phyloP scores from a whole-genome alignment of 2,797 vertebrate genomes.

The Cirrhinus molitorella region DNA sequence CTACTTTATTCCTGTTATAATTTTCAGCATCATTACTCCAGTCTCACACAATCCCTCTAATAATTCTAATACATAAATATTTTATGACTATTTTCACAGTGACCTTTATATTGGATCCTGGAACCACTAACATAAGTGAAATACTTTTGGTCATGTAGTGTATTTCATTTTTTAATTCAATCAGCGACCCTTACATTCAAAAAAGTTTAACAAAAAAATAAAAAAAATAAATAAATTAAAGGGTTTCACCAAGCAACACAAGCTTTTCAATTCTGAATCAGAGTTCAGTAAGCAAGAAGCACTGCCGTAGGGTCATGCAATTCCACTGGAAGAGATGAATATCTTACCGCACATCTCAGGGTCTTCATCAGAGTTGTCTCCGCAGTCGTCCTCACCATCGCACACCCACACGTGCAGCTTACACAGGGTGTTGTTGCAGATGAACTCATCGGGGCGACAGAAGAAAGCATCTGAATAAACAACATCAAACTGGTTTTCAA shows the following conservation, averaged over 20 bases:
- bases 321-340: slow-evolving; percentile 19
- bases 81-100: background rate
- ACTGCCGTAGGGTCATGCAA: background rate
- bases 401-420: slow-evolving; percentile 97
- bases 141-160: background rate
- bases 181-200: background rate
- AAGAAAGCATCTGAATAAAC: slow-evolving; percentile 87
- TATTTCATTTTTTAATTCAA: background rate
- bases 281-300: background rate
- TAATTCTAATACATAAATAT: background rate
- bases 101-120: background rate
- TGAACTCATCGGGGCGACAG: slow-evolving; percentile 93
- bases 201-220: background rate
- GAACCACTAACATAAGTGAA: background rate
- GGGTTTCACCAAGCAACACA: background rate
- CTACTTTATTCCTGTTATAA: background rate
- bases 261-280: background rate
- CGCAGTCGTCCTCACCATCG: slow-evolving; percentile 97
- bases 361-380: slow-evolving; percentile 97
- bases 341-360: slow-evolving; percentile 91
- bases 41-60: background rate
- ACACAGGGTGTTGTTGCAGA: slow-evolving; percentile 98
- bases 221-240: background rate
- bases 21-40: background rate
- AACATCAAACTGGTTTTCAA: slow-evolving; percentile 27